These are phyloP conservation scores for Dorcus hopei DNA, from an alignment of 2,888 invertebrate genomes.

Conservation along the genomic window DNA sequence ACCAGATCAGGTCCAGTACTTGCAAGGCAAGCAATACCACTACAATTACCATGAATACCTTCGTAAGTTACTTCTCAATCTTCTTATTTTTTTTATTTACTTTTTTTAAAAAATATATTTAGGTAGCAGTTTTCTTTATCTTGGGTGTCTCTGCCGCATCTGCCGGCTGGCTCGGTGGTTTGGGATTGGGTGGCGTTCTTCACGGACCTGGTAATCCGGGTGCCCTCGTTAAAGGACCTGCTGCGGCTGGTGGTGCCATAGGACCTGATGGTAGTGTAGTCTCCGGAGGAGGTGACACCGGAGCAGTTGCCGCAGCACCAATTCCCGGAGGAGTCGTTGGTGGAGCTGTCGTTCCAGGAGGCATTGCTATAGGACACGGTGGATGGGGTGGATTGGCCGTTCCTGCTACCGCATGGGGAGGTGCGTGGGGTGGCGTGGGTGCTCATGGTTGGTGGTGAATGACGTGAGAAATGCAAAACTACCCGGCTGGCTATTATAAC, in stretches of 20 bases:
- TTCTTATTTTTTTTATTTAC: neutral
- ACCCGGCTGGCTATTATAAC: neutral
- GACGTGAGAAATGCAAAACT: neutral
- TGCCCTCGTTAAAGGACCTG: constrained; percentile 11
- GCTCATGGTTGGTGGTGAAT: constrained; percentile 11
- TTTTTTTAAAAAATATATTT: neutral
- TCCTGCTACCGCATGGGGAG: constrained; percentile 13
- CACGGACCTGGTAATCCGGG: constrained; percentile 17
- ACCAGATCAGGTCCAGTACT: constrained; percentile 9
- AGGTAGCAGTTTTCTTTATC: constrained; percentile 12
- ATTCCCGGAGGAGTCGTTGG: constrained; percentile 39
- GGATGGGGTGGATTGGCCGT: constrained; percentile 13
- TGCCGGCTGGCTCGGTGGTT: constrained; percentile 10
- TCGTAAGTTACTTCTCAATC: neutral
- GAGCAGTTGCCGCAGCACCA: constrained; percentile 45
- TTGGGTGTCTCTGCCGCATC: constrained; percentile 12
- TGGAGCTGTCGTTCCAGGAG: constrained; percentile 39
- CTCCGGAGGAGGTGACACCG: constrained; percentile 48
- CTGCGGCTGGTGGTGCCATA: constrained; percentile 18
- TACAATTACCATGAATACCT: constrained; percentile 11
- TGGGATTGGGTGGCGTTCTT: constrained; percentile 9
- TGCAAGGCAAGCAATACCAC: constrained; percentile 2
- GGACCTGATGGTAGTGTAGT: constrained; percentile 49
- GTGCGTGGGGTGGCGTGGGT: constrained; percentile 11
- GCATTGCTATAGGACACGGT: constrained; percentile 24